Base-by-base conservation (phyloP, 2,797 vertebrate genomes). In the Podarcis siculus region DNA sequence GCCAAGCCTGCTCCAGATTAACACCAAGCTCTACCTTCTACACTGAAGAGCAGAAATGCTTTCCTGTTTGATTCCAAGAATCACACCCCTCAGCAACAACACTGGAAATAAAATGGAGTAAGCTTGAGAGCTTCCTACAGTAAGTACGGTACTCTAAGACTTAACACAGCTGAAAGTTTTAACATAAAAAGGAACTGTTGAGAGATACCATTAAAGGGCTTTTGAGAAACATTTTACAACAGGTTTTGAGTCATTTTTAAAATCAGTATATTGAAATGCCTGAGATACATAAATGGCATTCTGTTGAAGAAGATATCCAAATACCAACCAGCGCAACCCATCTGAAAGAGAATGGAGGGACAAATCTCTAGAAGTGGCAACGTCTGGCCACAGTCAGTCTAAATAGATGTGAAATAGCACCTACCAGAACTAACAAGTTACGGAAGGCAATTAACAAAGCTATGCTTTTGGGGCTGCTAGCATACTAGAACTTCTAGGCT, bases 311-410 rank as follows among this genome's bases (percentile, higher is more conserved):
- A 30, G 12, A n/a, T 37, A 73, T 79, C 58, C 64, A n/a, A 13
- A 39, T 5, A 82, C 72, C 49, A 78, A 87, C 12, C 84, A 83
- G 23, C 73, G 77, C 39, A 83, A 42, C 86, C 55, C 87, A 73
- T 90, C 72, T 85, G 35, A 94, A 92, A 90, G 72, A 78, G 87
- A 93, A 88, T 30, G 9, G 39, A 87, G 79, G 35, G 86, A 30
- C 76, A 87, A 81, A 35, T 58, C 91, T 73, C 66, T 9, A 67
- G 64, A 89, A 58, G 5, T 15, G 90, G 83, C 55, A 45, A 61
- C 72, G 75, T 49, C 66, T 91, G 90, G 85, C 80, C 91, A 45
- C 49, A 45, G 49, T 82, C 75, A 91, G 42, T 72, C 76, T 55
- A 9, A 23, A 39, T 9, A 64, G 79, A 21, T 69, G 25, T 78